These are phyloP conservation scores for Uria aalge DNA, from an alignment of 2,113 vertebrate genomes.

Conservation along the genomic window DNA sequence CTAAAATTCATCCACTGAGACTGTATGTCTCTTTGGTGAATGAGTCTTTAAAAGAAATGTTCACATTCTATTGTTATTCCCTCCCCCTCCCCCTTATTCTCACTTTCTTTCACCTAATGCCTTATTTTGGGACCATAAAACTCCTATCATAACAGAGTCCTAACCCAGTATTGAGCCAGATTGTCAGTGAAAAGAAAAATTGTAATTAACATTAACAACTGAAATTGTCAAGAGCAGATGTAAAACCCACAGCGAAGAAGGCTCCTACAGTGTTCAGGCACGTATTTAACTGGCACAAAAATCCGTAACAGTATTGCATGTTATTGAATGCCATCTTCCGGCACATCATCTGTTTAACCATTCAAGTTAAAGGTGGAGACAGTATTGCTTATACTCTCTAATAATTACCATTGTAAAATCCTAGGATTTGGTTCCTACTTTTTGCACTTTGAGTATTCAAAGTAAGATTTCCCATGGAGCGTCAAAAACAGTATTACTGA, in stretches of 20 bases:
- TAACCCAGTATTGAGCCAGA: neutral
- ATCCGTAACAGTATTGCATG: neutral
- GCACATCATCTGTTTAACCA: neutral
- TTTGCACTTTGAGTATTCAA: neutral
- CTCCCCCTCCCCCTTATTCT: neutral
- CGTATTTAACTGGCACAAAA: neutral
- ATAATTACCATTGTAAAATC: neutral
- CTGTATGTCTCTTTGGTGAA: neutral
- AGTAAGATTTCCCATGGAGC: neutral
- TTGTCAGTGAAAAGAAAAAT: neutral
- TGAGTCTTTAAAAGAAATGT: neutral
- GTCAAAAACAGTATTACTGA: neutral
- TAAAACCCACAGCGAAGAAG: neutral
- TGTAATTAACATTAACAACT: neutral
- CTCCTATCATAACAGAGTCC: neutral
- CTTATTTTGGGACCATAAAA: neutral
- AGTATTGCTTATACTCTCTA: neutral
- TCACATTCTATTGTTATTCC: neutral
- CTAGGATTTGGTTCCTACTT: neutral
- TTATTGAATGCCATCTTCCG: neutral
- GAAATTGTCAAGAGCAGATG: neutral
- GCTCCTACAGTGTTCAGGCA: neutral
- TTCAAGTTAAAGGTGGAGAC: neutral
- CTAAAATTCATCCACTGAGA: conserved; percentile 37
- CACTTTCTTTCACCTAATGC: neutral